Evolutionary conservation across 2,888 invertebrate species (phyloP).

Genomic region (Sepioteuthis lessoniana): DNA sequence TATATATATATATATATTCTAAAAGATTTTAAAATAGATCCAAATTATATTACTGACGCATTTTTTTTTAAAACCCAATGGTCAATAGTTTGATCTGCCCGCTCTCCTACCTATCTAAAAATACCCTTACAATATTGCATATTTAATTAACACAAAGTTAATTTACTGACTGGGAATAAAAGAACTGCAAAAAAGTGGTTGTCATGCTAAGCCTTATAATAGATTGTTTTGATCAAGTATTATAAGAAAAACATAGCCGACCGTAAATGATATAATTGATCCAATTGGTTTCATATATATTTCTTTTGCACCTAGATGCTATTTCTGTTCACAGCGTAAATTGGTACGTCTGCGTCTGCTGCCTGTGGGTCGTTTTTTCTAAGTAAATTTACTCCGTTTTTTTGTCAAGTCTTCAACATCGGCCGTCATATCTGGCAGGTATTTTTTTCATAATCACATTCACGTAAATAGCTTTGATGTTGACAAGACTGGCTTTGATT

Average conservation of each 20-base stretch:
- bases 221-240: not conserved
- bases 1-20: not conserved
- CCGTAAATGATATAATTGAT: not conserved
- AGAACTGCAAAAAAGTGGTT: not conserved
- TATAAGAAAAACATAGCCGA: not conserved
- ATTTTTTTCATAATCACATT: constrained; percentile 8
- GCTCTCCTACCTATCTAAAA: not conserved
- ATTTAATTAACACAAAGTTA: not conserved
- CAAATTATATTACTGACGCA: too few species aligned
- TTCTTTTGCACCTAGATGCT: not conserved
- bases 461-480: not conserved
- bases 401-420: not conserved
- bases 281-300: not conserved
- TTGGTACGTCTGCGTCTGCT: not conserved
- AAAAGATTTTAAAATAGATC: not conserved
- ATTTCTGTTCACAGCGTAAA: not conserved
- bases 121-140: not conserved
- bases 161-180: not conserved
- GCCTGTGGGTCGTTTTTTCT: not conserved
- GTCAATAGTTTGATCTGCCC: not conserved
- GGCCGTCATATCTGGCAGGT: not conserved
- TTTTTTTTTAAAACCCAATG: too few species aligned
- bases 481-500: not conserved
- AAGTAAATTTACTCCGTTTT: not conserved
- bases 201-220: not conserved